Evolutionary conservation across 2,113 vertebrate genomes (phyloP).

Genomic region (Pimephales promelas): DNA sequence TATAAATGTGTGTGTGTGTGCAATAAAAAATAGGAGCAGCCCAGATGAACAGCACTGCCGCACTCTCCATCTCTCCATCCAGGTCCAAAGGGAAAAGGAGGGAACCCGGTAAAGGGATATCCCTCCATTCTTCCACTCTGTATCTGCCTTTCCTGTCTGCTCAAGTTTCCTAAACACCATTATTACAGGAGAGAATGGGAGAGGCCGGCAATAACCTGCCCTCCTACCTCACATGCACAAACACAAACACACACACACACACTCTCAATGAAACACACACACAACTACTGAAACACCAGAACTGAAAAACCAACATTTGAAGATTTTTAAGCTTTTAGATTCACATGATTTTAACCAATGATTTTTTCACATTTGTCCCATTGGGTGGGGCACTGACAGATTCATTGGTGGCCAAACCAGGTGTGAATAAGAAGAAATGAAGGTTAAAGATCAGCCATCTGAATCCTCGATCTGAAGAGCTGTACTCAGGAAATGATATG

Average conservation of each 20-base stretch:
- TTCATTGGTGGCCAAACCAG: slow-evolving; percentile 39
- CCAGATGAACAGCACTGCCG: not conserved
- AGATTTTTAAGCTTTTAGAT: not conserved
- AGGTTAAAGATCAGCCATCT: slow-evolving; percentile 66
- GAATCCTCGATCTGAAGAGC: slow-evolving; percentile 32
- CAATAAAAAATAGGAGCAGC: slow-evolving; percentile 20
- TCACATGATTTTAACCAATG: not conserved
- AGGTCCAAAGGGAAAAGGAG: slow-evolving; percentile 73
- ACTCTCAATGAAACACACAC: not conserved
- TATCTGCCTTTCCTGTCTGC: slow-evolving; percentile 62
- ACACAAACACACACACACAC: not conserved
- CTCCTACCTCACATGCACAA: slow-evolving; percentile 10
- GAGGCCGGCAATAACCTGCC: slow-evolving; percentile 51
- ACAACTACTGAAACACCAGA: not conserved
- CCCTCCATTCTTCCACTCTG: slow-evolving; percentile 78
- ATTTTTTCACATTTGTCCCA: slow-evolving; percentile 28
- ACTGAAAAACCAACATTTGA: slow-evolving; percentile 6
- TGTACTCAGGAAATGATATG: slow-evolving; percentile 37
- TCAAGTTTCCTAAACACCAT: slow-evolving; percentile 77
- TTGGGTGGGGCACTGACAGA: slow-evolving; percentile 5
- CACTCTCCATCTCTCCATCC: slow-evolving; percentile 19
- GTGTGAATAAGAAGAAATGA: slow-evolving; percentile 50
- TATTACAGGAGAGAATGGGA: slow-evolving; percentile 64
- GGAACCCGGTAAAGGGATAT: slow-evolving; percentile 79
- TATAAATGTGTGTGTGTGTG: not conserved